Evolutionary conservation across 2,113 vertebrate genomes (phyloP).

Genomic region (Pluvialis apricaria): DNA sequence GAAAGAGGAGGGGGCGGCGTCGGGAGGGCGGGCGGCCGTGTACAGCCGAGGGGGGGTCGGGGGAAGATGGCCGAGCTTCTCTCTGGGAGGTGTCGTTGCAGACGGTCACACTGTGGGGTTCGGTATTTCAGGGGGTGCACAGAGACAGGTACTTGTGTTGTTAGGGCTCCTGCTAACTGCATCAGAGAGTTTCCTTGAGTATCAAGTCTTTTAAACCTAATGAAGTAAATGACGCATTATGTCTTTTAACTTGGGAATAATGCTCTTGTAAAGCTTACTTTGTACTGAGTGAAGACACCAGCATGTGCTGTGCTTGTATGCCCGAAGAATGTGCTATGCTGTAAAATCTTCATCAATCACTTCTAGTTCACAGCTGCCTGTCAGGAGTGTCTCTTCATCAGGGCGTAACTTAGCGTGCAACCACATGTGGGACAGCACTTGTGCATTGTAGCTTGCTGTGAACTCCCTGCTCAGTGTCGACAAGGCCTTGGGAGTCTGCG

Average conservation of each 20-base stretch:
- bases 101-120: fast-evolving
- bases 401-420: neutral
- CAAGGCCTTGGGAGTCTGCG: neutral
- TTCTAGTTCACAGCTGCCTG: neutral
- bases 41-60: fast-evolving
- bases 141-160: fast-evolving
- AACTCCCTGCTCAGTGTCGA: fast-evolving
- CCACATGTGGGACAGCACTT: fast-evolving
- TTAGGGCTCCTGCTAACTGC: neutral
- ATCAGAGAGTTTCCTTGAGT: fast-evolving
- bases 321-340: neutral
- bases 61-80: neutral
- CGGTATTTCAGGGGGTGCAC: fast-evolving
- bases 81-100: fast-evolving
- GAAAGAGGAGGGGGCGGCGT: neutral
- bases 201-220: fast-evolving
- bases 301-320: neutral
- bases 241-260: neutral
- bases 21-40: neutral
- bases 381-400: too few relatives aligned
- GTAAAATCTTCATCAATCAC: fast-evolving
- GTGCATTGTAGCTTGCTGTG: fast-evolving
- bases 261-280: neutral
- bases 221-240: fast-evolving
- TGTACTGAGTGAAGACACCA: fast-evolving